A percentile compares a stretch with the other conserved stretches of the same genome.
Evolutionary conservation across 2,113 vertebrate species (phyloP).

Genomic region (Aptenodytes forsteri): DNA sequence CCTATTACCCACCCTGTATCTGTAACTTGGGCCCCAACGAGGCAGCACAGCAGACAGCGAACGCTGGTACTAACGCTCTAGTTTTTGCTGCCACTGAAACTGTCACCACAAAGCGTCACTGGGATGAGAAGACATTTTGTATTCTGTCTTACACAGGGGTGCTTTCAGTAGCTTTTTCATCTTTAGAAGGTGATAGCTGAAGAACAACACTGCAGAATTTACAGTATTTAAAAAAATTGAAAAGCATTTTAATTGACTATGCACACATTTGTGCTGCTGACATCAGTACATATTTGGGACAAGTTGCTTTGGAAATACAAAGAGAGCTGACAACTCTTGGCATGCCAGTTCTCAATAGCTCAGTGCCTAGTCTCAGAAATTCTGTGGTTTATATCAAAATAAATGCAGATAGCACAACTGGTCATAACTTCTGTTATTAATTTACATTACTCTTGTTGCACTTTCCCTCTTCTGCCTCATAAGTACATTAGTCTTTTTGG

Average conservation of each 20-base stretch:
- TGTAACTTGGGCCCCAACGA: rapidly evolving
- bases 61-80: background rate
- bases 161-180: background rate
- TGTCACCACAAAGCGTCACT: background rate
- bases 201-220: background rate
- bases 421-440: background rate
- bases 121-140: background rate
- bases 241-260: background rate
- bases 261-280: background rate
- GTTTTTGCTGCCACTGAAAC: background rate
- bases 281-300: background rate
- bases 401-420: background rate
- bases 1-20: rapidly evolving
- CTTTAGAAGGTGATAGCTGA: background rate
- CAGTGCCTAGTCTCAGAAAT: background rate
- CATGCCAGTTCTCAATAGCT: background rate
- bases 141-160: background rate
- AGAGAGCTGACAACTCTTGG: background rate
- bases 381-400: background rate
- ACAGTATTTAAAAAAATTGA: background rate
- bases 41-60: background rate
- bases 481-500: background rate
- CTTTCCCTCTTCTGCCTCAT: background rate
- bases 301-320: background rate
- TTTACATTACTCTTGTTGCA: too few species aligned